Conservation (phyloP, 1,140 invertebrate species). For the Amyelois transitella region DNA sequence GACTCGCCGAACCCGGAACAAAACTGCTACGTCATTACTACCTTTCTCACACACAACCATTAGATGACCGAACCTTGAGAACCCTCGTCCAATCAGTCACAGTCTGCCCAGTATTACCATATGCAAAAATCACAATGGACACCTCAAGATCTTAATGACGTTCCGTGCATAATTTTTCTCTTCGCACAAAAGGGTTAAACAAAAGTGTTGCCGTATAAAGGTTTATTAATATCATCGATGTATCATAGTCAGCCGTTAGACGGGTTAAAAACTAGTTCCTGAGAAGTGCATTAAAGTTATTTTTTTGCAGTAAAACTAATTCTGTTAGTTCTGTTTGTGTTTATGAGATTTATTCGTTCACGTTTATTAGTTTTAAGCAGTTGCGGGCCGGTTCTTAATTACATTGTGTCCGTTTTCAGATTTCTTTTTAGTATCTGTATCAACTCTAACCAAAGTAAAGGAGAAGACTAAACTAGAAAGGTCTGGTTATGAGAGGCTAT, state of each 20-base stretch:
- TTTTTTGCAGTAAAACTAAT: not conserved
- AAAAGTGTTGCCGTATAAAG: constrained; percentile 51
- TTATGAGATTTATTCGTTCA: constrained; percentile 42
- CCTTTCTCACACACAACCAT: constrained; percentile 27
- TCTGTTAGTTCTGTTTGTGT: constrained; percentile 4
- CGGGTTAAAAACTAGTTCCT: constrained; percentile 31
- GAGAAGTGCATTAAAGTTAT: constrained; percentile 38
- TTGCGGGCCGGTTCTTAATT: not conserved
- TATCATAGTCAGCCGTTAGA: constrained; percentile 50
- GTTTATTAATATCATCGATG: constrained; percentile 61
- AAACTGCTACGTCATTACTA: constrained; percentile 7
- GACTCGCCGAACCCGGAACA: not conserved
- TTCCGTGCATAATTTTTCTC: constrained; percentile 49
- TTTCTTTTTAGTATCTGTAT: no score
- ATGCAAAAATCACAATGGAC: constrained; percentile 59
- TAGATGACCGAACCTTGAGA: constrained; percentile 47
- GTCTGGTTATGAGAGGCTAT: no score
- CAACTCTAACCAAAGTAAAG: no score
- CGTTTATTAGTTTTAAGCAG: constrained; percentile 21
- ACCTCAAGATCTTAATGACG: constrained; percentile 58
- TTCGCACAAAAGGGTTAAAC: constrained; percentile 59
- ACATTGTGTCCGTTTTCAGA: not conserved
- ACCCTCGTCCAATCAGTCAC: constrained; percentile 59
- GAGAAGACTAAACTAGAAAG: no score
- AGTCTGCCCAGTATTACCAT: constrained; percentile 54